phyloP scores from a whole-genome alignment of 1,140 invertebrate genomes.

The Harpegnathos saltator region DNA sequence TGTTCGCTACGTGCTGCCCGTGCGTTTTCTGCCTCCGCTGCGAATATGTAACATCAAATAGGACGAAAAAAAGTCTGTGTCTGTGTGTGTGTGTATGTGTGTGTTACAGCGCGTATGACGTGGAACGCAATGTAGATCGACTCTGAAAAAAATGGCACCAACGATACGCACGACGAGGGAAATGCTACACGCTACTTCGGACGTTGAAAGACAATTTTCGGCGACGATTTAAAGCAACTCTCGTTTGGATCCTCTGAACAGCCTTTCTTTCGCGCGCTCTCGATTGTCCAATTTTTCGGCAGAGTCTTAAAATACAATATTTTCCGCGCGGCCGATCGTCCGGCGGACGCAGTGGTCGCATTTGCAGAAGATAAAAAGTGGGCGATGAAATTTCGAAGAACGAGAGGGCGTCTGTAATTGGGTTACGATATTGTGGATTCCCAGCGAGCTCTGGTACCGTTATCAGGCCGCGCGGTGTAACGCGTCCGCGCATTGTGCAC shows the following conservation, averaged over 20 bases:
- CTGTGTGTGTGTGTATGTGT: not conserved
- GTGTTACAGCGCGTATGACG: conserved; percentile 3
- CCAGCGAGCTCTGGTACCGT: not conserved
- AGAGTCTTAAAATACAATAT: conserved; percentile 35
- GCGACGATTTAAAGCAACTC: conserved; percentile 14
- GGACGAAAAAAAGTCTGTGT: not conserved
- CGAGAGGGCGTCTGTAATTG: not conserved
- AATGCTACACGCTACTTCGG: not conserved
- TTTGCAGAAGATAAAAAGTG: not conserved
- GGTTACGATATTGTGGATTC: not conserved
- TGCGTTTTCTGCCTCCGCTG: conserved; percentile 8
- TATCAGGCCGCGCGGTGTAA: not conserved
- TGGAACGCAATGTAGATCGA: not conserved
- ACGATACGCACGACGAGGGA: not conserved
- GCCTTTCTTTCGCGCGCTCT: too few species aligned
- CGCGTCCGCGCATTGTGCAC: not conserved
- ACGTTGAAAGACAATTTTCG: conserved; percentile 31
- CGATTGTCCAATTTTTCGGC: too few species aligned
- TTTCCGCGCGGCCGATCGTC: not conserved
- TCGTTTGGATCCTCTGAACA: not conserved
- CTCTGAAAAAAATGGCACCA: conserved; percentile 8
- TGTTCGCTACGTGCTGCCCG: conserved; percentile 20
- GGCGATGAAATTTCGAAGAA: not conserved
- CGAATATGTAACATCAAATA: conserved; percentile 16
- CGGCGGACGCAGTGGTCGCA: not conserved